Evolutionary conservation across 2,113 vertebrate genomes (phyloP), one percentile per base, ranked within the genome.

Genomic region (Athene cunicularia): DNA sequence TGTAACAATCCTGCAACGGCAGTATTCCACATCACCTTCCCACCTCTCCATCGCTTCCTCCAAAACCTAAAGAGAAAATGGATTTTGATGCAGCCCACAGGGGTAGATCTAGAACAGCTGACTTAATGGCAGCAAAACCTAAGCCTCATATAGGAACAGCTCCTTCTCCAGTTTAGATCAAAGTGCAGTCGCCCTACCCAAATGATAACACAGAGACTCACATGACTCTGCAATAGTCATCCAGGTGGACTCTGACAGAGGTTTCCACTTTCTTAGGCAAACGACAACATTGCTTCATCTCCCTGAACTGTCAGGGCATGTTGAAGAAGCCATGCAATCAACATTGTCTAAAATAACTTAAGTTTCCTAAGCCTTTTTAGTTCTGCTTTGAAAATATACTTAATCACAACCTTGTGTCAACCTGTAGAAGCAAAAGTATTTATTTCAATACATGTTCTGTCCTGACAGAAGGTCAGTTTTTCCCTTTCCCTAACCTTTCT

Each of bases 121-220:
- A 67, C 15, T 45, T 41, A 27, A 45, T 2, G 3, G n/a, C 70
- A 83, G 45, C 35, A 88, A 70, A 83, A 60, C 19, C 14, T 2
- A 0, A 86, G 35, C 16, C 33, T 24, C 2, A 3, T 35, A 28
- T 0, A 4, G 43, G 35, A 39, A 60, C 19, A 53, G 63, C 13
- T 80, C 20, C 37, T 92, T 56, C 72, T 62, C 63, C n/a, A 14
- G 20, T 53, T 58, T 7, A 33, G 67, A 50, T 8, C 59, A 32
- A 92, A 95, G 80, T n/a, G 47, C 12, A 12, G 16, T 28, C 2
- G 1, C 43, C 85, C 73, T 12, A 68, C 49, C 39, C 67, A 76
- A 53, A 53, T 9, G 58, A 68, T 17, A 93, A 86, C 45, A 67
- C 39, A 47, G 27, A 66, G 35, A 45, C 47, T 32, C 62, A 41